phyloP scores from a whole-genome alignment of 2,888 invertebrate genomes.

The Myopa tessellatipennis region DNA sequence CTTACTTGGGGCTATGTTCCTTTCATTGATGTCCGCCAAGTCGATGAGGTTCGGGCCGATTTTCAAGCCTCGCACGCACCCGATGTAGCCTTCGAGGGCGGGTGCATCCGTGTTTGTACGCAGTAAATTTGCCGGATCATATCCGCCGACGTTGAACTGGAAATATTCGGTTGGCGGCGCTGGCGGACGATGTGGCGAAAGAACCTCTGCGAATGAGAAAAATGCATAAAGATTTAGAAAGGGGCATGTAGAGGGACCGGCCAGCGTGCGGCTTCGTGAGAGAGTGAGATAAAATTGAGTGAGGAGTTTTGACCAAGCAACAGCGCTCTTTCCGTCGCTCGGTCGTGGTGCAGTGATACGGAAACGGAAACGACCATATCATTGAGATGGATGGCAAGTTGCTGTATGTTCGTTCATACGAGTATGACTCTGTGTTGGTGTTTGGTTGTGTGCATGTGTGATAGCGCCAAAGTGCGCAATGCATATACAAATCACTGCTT shows the following conservation, averaged over 20 bases:
- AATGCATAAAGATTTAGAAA: conserved; percentile 27
- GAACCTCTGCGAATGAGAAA: conserved; percentile 74
- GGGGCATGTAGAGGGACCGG: no score
- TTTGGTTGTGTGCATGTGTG: conserved; percentile 35
- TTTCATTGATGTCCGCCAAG: conserved; percentile 77
- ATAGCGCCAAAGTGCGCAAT: conserved; percentile 46
- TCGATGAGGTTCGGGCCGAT: conserved; percentile 85
- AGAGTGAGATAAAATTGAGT: conserved; percentile 24
- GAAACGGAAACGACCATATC: conserved; percentile 33
- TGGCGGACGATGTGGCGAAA: conserved; percentile 88
- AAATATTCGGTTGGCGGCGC: conserved; percentile 91
- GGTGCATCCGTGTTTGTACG: conserved; percentile 71
- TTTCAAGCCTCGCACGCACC: conserved; percentile 88
- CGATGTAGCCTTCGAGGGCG: conserved; percentile 80
- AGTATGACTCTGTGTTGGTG: conserved; percentile 3
- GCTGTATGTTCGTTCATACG: conserved; percentile 1
- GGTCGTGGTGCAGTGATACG: conserved; percentile 13
- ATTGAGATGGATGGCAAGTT: conserved; percentile 14
- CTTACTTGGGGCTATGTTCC: conserved; percentile 77
- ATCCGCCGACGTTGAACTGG: conserved; percentile 88
- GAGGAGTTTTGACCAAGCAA: conserved; percentile 27
- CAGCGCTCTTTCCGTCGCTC: background rate
- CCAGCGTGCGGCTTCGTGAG: background rate
- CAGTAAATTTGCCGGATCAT: conserved; percentile 79
- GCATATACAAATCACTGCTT: background rate